Evolutionary conservation across 2,888 invertebrate species (phyloP), one percentile per base, ranked within the genome.

Genomic region (Brassicogethes aeneus): DNA sequence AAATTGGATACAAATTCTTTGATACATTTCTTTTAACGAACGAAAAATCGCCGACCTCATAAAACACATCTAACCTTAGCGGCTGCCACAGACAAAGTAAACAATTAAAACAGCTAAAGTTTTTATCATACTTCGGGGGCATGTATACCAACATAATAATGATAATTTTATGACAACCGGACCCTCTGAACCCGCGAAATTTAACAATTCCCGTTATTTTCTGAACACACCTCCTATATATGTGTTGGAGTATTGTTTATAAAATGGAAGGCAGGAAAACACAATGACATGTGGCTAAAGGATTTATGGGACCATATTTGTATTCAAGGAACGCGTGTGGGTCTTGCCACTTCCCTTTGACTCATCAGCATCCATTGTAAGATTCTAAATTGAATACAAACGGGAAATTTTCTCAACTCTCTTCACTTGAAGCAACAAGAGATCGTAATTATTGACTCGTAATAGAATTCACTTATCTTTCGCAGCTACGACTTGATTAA

Each of bases 311-410:
- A 43, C 31, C 36, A 48, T 48, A 54, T 53, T 53, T 53, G 54
- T 57, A 57, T 59, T 59, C 58, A 48, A 48, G 41, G 46, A 50
- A 54, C 59, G 56, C 54, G 52, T 42, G 37, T 23, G 23, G 23
- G 23, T 5, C 5, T 7, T 10, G 23, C 23, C 54, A 53, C 56
- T 55, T 59, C 59, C 60, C 59, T 61, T 62, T 60, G 61, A 62
- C 60, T 62, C 63, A 64, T 64, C 61, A 62, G 54, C 57, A 57
- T 52, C 57, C 48, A 62, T 64, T 64, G 63, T 64, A 47, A 54
- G 46, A 49, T 53, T n/a, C n/a, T n/a, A 60, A 61, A 63, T 62
- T 61, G 61, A 61, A 63, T 63, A 61, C 61, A 61, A 63, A 61
- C 61, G 57, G 57, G 60, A 60, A 61, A 61, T 61, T 56, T 60